Base-by-base conservation (phyloP, 2,113 vertebrate species). In the Bos javanicus region DNA sequence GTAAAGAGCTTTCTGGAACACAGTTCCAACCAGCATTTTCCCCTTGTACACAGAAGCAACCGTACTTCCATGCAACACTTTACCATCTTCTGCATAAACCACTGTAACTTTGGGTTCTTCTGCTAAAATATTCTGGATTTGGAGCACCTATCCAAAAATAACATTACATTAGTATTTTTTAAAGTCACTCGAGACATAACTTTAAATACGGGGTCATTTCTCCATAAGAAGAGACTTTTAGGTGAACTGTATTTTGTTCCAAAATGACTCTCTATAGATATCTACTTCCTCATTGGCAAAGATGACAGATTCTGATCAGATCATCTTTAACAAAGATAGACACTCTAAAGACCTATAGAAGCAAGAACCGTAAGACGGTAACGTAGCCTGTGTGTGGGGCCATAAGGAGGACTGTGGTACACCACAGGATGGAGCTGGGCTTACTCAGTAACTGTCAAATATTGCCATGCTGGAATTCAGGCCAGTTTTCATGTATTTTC, bases 1-100 rank as follows among this genome's bases (percentile, higher is more conserved):
- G 91, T 97, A 98, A 43, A 99, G 97, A 6, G 99, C 99, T 98
- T 99, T 99, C 54, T 99, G 99, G 98, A 98, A 99, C 64, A 99
- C 98, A 0, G 99, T 99, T 71, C 99, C 99, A 0, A 99, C 99
- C 76, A 99, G 98, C 67, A 99, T 91, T 48, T 99, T 99, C 19
- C 99, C 98, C 80, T 98, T 76, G 6, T 99, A 99, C 25, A 98
- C 15, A 0, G 99, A 80, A 0, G 99, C 99, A 19, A 99, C 99
- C 0, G 99, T 99, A 16, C 98, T 99, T 1, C 98, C 99, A 33
- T 99, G 98, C 89, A 99, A 97, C 93, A 99, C 97, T 0, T 98
- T 98, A 21, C 99, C 99, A 0, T 99, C 95, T 39, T 99, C 99
- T 0, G 98, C 96, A 0, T 99, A 99, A 54, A 99, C 98, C 14